Evolutionary conservation across 2,113 vertebrate species (phyloP).

Genomic region (Isichthys henryi): DNA sequence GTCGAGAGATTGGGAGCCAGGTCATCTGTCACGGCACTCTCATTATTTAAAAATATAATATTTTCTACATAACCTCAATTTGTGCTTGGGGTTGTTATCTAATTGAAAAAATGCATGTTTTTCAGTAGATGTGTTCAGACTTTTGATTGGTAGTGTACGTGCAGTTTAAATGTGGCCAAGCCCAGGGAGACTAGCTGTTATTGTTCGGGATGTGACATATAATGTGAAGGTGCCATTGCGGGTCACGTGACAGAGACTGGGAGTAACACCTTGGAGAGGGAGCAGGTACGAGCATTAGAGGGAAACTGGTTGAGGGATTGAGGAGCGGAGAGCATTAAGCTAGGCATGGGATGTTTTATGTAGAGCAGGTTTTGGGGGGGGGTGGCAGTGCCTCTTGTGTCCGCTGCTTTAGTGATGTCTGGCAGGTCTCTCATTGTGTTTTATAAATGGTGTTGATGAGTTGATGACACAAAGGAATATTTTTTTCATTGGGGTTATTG

Average conservation of each 20-base stretch:
- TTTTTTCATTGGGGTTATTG: background rate
- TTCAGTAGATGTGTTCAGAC: background rate
- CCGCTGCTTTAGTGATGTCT: too few species aligned
- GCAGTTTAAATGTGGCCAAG: background rate
- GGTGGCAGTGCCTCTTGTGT: background rate
- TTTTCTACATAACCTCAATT: background rate
- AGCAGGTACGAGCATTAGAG: background rate
- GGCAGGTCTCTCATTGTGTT: too few species aligned
- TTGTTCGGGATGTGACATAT: background rate
- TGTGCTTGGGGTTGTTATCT: background rate
- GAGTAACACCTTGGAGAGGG: background rate
- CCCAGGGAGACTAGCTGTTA: background rate
- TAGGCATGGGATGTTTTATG: background rate
- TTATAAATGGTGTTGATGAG: background rate
- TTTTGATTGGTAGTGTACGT: background rate
- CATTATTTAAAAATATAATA: background rate
- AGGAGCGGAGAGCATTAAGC: background rate
- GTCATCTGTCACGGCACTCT: background rate
- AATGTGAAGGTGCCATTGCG: background rate
- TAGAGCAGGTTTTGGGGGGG: background rate
- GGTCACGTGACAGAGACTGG: background rate
- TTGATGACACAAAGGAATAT: background rate
- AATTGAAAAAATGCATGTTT: background rate
- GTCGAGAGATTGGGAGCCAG: background rate
- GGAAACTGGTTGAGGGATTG: background rate